Percentiles rank a stretch among this genome's conserved stretches.
phyloP scores from a whole-genome alignment of 2,113 vertebrate genomes.

The Cyanoramphus novaezelandiae region DNA sequence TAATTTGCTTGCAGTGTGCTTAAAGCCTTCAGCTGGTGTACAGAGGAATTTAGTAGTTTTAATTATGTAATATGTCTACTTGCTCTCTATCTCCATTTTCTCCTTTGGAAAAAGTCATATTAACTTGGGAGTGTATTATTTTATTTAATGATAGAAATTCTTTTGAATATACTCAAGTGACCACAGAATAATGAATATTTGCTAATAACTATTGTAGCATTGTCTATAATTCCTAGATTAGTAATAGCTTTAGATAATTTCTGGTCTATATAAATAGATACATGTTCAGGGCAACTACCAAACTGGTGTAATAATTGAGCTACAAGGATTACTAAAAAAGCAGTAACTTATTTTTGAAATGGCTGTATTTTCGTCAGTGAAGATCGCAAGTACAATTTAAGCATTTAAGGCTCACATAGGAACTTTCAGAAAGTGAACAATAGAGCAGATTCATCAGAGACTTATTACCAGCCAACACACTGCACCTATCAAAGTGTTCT shows the following conservation, averaged over 20 bases:
- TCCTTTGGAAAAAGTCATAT: neutral
- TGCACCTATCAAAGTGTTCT: neutral
- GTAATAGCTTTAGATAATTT: neutral
- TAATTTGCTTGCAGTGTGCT: neutral
- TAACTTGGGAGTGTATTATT: neutral
- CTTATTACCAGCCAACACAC: neutral
- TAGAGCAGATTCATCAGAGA: neutral
- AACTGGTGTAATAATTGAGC: neutral
- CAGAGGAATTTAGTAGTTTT: neutral
- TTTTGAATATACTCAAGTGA: neutral
- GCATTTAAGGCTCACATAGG: neutral
- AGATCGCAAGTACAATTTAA: neutral
- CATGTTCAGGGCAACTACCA: neutral
- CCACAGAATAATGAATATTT: neutral
- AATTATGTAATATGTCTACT: fast-evolving
- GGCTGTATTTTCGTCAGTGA: neutral
- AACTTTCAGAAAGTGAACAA: neutral
- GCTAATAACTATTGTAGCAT: neutral
- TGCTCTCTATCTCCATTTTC: neutral
- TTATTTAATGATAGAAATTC: neutral
- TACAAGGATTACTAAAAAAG: neutral
- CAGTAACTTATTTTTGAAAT: neutral
- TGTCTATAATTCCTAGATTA: neutral
- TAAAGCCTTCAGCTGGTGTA: neutral
- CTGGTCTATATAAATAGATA: neutral